Evolutionary conservation across 2,113 vertebrate genomes (phyloP).

Genomic region (Propithecus coquereli): DNA sequence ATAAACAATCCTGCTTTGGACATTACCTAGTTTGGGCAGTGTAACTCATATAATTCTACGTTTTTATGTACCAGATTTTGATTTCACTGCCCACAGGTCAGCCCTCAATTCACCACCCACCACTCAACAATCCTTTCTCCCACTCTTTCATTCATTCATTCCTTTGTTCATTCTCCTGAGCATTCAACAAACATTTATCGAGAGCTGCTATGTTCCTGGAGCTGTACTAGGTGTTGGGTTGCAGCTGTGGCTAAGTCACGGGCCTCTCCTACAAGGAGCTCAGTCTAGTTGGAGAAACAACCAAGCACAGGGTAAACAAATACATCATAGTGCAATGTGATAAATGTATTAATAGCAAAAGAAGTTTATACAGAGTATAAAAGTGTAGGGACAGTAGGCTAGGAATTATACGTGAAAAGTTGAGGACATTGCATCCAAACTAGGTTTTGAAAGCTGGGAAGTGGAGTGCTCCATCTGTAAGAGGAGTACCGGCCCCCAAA

Average conservation of each 20-base stretch:
- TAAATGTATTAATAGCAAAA: background rate
- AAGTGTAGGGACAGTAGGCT: background rate
- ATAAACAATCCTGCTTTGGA: background rate
- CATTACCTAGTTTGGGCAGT: background rate
- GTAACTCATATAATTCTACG: background rate
- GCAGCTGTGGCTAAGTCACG: background rate
- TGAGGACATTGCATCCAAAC: background rate
- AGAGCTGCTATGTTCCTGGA: background rate
- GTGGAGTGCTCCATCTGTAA: background rate
- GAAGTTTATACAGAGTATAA: background rate
- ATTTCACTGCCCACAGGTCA: background rate
- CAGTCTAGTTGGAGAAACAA: background rate
- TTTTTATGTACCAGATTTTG: background rate
- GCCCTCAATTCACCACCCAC: background rate
- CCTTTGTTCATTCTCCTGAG: background rate
- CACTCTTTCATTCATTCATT: background rate
- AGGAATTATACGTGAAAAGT: background rate
- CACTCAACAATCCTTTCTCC: background rate
- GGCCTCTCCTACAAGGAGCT: background rate
- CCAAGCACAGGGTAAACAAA: background rate
- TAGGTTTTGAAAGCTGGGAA: background rate
- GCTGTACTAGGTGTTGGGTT: background rate
- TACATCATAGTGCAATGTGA: background rate
- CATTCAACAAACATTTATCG: background rate
- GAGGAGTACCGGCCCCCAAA: background rate